These are phyloP conservation scores for Apotomis turbidana DNA, from an alignment of 2,888 invertebrate genomes.

Conservation along the genomic window DNA sequence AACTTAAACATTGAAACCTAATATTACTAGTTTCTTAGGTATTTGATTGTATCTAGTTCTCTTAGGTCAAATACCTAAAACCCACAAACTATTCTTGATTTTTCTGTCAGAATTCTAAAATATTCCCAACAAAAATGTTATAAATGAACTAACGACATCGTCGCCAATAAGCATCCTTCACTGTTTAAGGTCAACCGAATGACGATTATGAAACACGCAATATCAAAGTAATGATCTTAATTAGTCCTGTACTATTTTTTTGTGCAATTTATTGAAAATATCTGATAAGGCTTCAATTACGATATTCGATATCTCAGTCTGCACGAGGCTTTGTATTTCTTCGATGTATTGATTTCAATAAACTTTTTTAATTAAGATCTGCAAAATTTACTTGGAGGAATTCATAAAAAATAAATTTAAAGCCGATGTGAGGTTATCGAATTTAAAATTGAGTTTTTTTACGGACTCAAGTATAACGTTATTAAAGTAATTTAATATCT, in stretches of 20 bases:
- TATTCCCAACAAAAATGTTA: too few relatives aligned
- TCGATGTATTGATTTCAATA: constrained; percentile 11
- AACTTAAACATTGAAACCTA: too few relatives aligned
- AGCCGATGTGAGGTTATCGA: not conserved
- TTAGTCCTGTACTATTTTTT: not conserved
- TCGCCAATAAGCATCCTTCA: too few relatives aligned
- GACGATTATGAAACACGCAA: not conserved
- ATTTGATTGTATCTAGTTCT: too few relatives aligned
- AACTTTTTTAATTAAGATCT: constrained; percentile 30
- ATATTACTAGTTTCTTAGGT: too few relatives aligned
- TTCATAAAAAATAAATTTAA: constrained; percentile 15
- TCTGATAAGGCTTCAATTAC: not conserved
- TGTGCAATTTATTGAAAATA: not conserved
- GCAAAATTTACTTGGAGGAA: not conserved
- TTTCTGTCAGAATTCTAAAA: too few relatives aligned
- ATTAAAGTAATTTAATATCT: constrained; percentile 13
- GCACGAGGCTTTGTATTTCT: not conserved
- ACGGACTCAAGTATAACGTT: not conserved
- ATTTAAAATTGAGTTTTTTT: constrained; percentile 3
- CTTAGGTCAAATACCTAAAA: too few relatives aligned
- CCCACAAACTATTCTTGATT: too few relatives aligned
- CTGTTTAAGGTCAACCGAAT: too few relatives aligned
- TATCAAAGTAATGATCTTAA: not conserved
- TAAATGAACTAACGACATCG: too few relatives aligned
- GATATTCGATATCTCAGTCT: constrained; percentile 8